These are phyloP conservation scores for Toxostoma redivivum DNA, from an alignment of 2,113 vertebrate species.

Conservation along the genomic window DNA sequence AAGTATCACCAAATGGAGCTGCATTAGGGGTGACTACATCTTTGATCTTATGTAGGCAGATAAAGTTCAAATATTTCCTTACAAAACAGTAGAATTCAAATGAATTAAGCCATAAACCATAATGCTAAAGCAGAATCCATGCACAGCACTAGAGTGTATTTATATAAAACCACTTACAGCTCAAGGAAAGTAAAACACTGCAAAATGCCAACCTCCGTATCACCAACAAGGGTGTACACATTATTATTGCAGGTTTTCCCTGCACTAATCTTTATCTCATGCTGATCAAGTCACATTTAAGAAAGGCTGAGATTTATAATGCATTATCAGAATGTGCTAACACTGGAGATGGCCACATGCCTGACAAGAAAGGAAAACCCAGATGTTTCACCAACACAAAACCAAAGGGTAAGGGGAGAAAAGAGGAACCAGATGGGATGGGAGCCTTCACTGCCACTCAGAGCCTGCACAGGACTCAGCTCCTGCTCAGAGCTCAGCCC, in stretches of 20 bases:
- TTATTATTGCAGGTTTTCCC: neutral
- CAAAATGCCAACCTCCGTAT: neutral
- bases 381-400: neutral
- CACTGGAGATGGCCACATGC: rapidly evolving
- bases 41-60: neutral
- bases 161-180: neutral
- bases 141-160: neutral
- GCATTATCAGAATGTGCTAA: neutral
- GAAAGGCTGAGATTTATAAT: neutral
- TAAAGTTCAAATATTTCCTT: neutral
- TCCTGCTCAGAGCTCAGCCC: neutral
- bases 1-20: neutral
- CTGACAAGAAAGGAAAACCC: neutral
- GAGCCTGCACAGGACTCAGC: neutral
- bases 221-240: neutral
- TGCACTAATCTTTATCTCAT: neutral
- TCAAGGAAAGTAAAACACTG: neutral
- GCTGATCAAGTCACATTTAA: neutral
- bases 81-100: neutral
- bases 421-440: neutral
- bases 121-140: neutral
- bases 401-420: neutral
- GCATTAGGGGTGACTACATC: neutral
- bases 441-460: neutral
- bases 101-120: neutral